Percentiles rank a stretch among this genome's conserved stretches.
Evolutionary conservation across 1,140 invertebrate species (phyloP).

Genomic region (Chionoecetes opilio): DNA sequence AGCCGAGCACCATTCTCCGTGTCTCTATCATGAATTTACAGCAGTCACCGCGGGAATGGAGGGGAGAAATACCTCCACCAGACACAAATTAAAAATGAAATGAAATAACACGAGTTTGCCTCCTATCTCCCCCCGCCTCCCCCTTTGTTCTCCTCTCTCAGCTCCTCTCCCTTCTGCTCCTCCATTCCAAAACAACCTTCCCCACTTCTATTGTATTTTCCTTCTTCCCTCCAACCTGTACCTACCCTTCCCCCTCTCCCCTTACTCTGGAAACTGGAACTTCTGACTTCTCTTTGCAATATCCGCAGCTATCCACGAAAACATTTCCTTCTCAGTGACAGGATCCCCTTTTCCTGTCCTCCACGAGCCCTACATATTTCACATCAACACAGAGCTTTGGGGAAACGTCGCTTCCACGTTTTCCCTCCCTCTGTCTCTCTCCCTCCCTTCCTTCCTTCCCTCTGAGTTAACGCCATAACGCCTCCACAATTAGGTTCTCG

Average conservation of each 20-base stretch:
- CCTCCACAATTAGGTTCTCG: slow-evolving; percentile 3
- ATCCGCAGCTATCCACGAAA: neutral
- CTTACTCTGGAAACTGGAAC: neutral
- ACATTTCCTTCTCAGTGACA: slow-evolving; percentile 23
- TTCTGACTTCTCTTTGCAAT: slow-evolving; percentile 7
- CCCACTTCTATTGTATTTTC: slow-evolving; percentile 21
- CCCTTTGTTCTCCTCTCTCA: too few species aligned
- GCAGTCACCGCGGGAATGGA: slow-evolving; percentile 2
- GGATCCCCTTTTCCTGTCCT: neutral
- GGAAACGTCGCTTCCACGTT: slow-evolving; percentile 8
- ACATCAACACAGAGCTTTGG: slow-evolving; percentile 3
- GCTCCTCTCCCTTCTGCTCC: neutral
- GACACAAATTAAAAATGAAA: slow-evolving; percentile 10
- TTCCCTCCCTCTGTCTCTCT: neutral
- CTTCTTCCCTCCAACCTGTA: neutral
- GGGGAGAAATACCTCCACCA: slow-evolving; percentile 3
- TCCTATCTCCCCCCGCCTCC: neutral
- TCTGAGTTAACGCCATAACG: neutral
- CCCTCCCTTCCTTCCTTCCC: neutral
- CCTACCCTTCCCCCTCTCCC: neutral
- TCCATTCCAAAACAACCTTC: slow-evolving; percentile 29
- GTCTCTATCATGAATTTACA: slow-evolving; percentile 8
- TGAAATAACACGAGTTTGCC: slow-evolving; percentile 17
- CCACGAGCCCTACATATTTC: slow-evolving; percentile 4
- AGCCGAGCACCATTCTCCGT: too few species aligned